Conservation (phyloP, 2,113 vertebrate species). For the Hypanus sabinus region DNA sequence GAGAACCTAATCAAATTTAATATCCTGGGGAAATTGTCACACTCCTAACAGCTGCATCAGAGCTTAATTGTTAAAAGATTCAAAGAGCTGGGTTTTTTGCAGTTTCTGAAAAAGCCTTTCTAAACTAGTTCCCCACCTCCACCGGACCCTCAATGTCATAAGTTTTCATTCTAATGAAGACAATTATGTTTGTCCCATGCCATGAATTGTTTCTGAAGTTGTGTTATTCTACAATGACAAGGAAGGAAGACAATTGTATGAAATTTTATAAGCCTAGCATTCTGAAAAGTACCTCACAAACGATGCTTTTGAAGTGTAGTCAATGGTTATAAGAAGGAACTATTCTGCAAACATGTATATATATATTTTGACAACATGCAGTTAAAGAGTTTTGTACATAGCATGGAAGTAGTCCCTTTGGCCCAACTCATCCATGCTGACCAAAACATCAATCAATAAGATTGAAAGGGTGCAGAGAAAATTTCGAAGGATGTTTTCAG, state of each 20-base stretch:
- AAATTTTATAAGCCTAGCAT: too few species aligned
- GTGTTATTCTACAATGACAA: background rate
- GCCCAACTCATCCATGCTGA: too few species aligned
- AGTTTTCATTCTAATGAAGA: background rate
- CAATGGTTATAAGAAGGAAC: too few species aligned
- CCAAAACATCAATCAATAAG: too few species aligned
- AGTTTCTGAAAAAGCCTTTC: background rate
- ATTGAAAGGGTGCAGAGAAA: too few species aligned
- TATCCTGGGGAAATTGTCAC: background rate
- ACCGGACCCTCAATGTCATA: background rate
- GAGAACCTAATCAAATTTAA: conserved; percentile 14
- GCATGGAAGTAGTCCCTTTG: too few species aligned
- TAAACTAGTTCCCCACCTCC: background rate
- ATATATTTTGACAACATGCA: too few species aligned
- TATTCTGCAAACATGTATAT: background rate
- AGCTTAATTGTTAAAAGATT: background rate
- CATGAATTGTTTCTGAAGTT: background rate
- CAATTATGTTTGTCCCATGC: background rate
- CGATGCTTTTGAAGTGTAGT: background rate
- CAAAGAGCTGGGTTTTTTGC: background rate
- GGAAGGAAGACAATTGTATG: background rate
- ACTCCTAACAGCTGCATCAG: background rate
- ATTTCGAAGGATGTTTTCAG: too few species aligned
- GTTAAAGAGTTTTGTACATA: background rate
- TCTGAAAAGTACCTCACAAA: background rate